These are phyloP conservation scores for Drosophila ananassae DNA, from an alignment of 1,140 invertebrate species.

Conservation along the genomic window DNA sequence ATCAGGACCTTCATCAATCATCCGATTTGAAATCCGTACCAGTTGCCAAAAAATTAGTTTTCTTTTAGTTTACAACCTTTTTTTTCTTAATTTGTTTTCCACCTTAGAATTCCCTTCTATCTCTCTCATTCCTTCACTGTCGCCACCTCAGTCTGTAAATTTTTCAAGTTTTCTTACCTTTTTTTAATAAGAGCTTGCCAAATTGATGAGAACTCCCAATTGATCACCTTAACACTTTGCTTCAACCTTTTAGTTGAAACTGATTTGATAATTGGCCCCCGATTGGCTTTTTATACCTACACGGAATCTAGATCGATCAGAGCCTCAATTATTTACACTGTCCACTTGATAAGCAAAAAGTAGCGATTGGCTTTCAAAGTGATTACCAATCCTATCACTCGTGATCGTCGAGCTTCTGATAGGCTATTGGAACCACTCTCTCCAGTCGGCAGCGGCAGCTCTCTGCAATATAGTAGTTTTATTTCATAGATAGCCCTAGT, in stretches of 20 bases:
- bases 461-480: not conserved
- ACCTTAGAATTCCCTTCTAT: not conserved
- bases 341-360: constrained; percentile 8
- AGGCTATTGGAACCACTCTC: constrained; percentile 12
- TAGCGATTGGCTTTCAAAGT: constrained; percentile 10
- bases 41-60: not conserved
- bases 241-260: not conserved
- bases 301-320: too few species aligned
- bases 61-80: not conserved
- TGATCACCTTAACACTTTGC: constrained; percentile 1
- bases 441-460: not conserved
- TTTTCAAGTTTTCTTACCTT: not conserved
- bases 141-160: not conserved
- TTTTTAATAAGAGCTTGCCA: not conserved
- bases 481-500: not conserved
- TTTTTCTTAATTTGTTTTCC: not conserved
- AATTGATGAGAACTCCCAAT: not conserved
- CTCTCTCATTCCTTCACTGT: not conserved
- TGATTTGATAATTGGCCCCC: not conserved
- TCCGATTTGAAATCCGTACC: too few species aligned
- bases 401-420: constrained; percentile 20
- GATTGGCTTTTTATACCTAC: not conserved
- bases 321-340: not conserved
- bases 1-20: too few species aligned
- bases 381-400: constrained; percentile 18